These are phyloP conservation scores for Holacanthus passer DNA, from an alignment of 2,113 vertebrate genomes.

Conservation along the genomic window DNA sequence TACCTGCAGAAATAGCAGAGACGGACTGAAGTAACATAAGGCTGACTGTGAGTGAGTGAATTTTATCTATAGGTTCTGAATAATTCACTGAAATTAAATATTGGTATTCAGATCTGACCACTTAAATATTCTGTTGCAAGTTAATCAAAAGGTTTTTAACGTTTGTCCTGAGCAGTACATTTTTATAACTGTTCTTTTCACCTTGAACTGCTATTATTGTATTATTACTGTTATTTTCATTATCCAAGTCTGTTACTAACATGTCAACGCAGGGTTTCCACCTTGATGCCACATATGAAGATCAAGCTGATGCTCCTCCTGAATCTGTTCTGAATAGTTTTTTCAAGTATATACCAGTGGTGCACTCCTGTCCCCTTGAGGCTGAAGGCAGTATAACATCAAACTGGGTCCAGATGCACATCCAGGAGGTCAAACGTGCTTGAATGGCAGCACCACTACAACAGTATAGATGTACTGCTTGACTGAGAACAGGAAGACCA, in stretches of 20 bases:
- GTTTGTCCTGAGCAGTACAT: no score
- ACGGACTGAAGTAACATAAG: background rate
- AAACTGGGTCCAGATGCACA: background rate
- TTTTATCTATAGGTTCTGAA: background rate
- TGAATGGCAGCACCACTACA: background rate
- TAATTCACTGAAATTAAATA: background rate
- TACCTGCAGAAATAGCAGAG: background rate
- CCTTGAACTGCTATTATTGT: no score
- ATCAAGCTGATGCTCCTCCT: background rate
- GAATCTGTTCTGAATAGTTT: no score
- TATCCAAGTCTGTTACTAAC: background rate
- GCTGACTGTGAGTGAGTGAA: background rate
- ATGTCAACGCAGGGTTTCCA: background rate
- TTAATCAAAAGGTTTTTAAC: background rate
- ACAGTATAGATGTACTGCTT: background rate
- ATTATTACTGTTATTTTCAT: background rate
- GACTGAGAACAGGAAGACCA: background rate
- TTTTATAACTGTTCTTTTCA: no score
- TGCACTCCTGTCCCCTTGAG: constrained; percentile 33
- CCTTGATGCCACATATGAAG: background rate
- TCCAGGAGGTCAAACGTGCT: background rate
- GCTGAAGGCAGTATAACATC: constrained; percentile 5
- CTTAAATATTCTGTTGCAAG: background rate
- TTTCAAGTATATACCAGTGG: background rate
- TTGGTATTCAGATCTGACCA: background rate